These are phyloP conservation scores for Ceriagrion tenellum DNA, from an alignment of 2,888 invertebrate species.

Conservation along the genomic window DNA sequence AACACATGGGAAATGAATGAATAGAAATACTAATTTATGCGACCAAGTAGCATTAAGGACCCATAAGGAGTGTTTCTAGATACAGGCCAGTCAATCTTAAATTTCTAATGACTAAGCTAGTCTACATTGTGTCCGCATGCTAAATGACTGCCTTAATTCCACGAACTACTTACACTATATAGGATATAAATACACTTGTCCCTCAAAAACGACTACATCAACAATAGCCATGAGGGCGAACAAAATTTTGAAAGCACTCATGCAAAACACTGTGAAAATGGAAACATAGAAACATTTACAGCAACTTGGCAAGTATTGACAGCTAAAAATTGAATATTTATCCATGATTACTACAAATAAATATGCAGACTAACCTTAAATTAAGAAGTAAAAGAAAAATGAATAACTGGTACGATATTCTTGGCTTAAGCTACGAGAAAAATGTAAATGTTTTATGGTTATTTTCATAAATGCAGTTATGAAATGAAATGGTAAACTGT, in stretches of 20 bases:
- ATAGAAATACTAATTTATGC: background rate
- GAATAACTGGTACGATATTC: too few relatives aligned
- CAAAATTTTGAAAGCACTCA: background rate
- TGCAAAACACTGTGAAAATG: background rate
- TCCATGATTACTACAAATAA: background rate
- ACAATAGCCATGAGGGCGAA: background rate
- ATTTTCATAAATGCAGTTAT: too few relatives aligned
- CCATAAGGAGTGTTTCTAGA: conserved; percentile 45
- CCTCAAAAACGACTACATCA: background rate
- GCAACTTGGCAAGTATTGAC: too few relatives aligned
- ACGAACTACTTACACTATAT: background rate
- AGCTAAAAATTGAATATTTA: background rate
- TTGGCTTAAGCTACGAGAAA: too few relatives aligned
- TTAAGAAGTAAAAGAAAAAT: background rate
- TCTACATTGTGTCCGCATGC: background rate
- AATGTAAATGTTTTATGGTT: too few relatives aligned
- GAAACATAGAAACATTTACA: too few relatives aligned
- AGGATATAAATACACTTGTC: background rate
- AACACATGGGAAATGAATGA: background rate
- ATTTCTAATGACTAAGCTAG: background rate
- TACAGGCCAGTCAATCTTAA: background rate
- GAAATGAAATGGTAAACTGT: too few relatives aligned
- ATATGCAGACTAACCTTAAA: background rate
- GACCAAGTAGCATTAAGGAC: conserved; percentile 24
- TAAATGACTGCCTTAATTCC: background rate